phyloP scores from a whole-genome alignment of 1,140 invertebrate species.

The Bilobella aurantiaca region DNA sequence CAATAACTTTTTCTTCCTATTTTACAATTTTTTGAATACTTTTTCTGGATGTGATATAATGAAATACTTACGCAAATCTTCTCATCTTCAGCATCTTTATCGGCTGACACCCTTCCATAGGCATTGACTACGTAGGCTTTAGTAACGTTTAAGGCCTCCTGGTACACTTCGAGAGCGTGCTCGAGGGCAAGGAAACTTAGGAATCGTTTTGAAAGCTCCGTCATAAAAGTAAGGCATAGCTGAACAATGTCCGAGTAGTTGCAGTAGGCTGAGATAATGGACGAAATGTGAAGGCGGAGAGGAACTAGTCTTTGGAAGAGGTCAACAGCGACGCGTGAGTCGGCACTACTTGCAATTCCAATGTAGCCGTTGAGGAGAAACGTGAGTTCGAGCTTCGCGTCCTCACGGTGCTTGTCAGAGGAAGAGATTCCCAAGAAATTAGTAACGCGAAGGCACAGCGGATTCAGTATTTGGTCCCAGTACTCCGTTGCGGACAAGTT shows the following conservation, averaged over 20 bases:
- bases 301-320: conserved; percentile 55
- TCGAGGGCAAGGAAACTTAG: conserved; percentile 48
- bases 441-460: conserved; percentile 50
- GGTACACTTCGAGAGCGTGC: background rate
- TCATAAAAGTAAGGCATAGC: conserved; percentile 62
- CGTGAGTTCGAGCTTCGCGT: conserved; percentile 44
- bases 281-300: conserved; percentile 55
- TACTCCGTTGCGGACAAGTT: background rate
- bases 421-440: conserved; percentile 37
- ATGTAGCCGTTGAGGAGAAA: conserved; percentile 13
- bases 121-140: background rate
- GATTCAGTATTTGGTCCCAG: conserved; percentile 46
- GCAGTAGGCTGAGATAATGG: conserved; percentile 59
- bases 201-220: conserved; percentile 56
- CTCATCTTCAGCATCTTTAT: background rate
- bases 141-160: background rate
- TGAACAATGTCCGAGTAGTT: conserved; percentile 70
- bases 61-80: background rate
- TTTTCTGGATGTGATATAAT: too few relatives aligned
- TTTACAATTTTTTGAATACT: too few relatives aligned
- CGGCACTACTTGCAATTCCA: background rate
- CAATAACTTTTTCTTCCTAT: too few relatives aligned
- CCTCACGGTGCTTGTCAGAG: conserved; percentile 43
- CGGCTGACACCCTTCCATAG: background rate
- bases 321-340: conserved; percentile 48